These are phyloP conservation scores for Tragulus kanchil DNA, from an alignment of 2,113 vertebrate genomes.

Conservation along the genomic window DNA sequence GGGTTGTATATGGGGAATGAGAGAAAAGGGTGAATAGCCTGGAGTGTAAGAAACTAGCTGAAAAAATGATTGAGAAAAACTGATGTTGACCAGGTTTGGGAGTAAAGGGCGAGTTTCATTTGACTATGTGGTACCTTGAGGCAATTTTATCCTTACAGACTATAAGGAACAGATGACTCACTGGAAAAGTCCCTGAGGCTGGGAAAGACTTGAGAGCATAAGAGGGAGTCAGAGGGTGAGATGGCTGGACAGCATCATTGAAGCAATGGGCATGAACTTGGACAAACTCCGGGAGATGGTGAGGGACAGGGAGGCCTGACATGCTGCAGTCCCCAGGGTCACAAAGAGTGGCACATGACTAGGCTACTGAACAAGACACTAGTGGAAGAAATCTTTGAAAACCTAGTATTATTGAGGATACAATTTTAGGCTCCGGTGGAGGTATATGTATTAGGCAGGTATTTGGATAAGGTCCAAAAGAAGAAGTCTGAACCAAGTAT, in stretches of 20 bases:
- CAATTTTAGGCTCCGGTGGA: background rate
- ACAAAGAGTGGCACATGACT: too few relatives aligned
- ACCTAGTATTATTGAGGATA: background rate
- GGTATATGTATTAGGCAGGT: background rate
- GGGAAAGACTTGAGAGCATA: too few relatives aligned
- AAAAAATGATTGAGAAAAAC: background rate
- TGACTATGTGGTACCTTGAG: background rate
- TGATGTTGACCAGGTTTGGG: background rate
- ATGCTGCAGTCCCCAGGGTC: too few relatives aligned
- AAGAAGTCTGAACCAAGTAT: background rate
- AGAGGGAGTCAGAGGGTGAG: too few relatives aligned
- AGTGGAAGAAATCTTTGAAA: background rate
- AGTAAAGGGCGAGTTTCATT: background rate
- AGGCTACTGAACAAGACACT: background rate
- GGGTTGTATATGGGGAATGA: background rate
- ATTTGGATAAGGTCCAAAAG: background rate
- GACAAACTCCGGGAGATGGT: too few relatives aligned
- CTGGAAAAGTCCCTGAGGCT: too few relatives aligned
- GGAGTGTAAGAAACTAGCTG: background rate
- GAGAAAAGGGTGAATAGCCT: background rate
- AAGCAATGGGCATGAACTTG: too few relatives aligned
- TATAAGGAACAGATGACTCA: too few relatives aligned
- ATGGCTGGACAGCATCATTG: too few relatives aligned
- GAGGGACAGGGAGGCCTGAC: too few relatives aligned
- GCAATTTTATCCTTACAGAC: background rate